Evolutionary conservation across 2,797 vertebrate genomes (phyloP), one percentile per base, ranked within the genome.

Genomic region (Channa striata): DNA sequence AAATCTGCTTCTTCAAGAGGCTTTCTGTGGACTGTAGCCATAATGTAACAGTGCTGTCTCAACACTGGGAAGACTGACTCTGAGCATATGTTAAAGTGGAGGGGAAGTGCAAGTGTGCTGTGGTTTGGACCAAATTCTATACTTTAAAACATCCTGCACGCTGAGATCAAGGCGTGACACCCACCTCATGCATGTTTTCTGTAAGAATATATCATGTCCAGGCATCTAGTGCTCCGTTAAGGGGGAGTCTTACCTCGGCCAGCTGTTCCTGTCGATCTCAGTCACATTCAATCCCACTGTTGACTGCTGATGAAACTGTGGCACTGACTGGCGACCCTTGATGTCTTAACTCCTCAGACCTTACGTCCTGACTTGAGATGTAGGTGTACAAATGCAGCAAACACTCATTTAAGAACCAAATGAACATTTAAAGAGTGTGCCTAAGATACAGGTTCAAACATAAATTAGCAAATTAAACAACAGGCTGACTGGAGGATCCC

Each of bases 1-100:
- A 93, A 83, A 78, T 85, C 73, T 81, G 90, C 82, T 83, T 70
- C 74, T 87, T 89, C 82, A 72, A 80, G 81, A 87, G 61, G 73
- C 68, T 42, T 72, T 81, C 61, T 57, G 78, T 87, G 83, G 89
- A 86, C 67, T 69, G 75, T 8, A 78, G 88, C 89, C 88, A 89
- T 77, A 78, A 83, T 77, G 82, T 84, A 87, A 83, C 80, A 79
- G 74, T 16, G 73, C 77, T 71, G 71, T 80, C 61, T 91, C 78
- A 72, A 83, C 82, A 82, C 11, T 39, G 62, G 60, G 51, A 61
- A 63, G 72, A 64, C 76, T 74, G 89, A 84, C 60, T 58, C 77
- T 48, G 69, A 86, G 78, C 89, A 81, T 81, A 88, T 88, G 91
- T 78, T 80, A 11, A 74, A 89, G 88, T 80, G 76, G 58, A 81